A percentile compares a stretch with the other conserved stretches of the same genome.
Evolutionary conservation across 2,797 vertebrate species (phyloP).

Genomic region (Emys orbicularis): DNA sequence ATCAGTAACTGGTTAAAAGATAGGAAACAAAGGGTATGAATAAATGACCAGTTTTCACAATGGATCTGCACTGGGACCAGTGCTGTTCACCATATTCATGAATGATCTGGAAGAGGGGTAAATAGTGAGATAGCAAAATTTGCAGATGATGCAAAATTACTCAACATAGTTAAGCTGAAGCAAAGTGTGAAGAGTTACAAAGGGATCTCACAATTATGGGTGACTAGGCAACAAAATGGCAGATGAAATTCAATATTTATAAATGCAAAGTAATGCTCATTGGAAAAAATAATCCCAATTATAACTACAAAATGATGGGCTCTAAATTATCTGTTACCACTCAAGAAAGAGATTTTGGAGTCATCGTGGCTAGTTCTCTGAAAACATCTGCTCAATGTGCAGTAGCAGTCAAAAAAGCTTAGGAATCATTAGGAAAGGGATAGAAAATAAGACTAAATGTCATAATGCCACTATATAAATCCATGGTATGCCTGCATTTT

Average conservation of each 20-base stretch:
- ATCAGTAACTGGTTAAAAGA: neutral
- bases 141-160: neutral
- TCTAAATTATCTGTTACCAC: neutral
- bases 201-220: neutral
- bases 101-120: neutral
- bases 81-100: neutral
- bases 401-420: no score
- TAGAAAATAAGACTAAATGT: no score
- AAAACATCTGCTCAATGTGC: no score
- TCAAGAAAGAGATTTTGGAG: neutral
- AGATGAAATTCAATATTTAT: neutral
- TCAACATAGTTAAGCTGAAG: neutral
- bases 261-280: neutral
- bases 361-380: no score
- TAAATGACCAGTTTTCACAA: neutral
- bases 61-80: neutral
- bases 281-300: neutral
- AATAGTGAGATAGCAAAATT: neutral
- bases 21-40: neutral
- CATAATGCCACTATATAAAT: no score
- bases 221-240: neutral
- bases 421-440: no score
- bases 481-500: no score
- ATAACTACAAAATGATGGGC: neutral
- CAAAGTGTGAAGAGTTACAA: neutral